These are phyloP conservation scores for Phodopus roborovskii DNA, from an alignment of 2,113 vertebrate species.

Conservation along the genomic window DNA sequence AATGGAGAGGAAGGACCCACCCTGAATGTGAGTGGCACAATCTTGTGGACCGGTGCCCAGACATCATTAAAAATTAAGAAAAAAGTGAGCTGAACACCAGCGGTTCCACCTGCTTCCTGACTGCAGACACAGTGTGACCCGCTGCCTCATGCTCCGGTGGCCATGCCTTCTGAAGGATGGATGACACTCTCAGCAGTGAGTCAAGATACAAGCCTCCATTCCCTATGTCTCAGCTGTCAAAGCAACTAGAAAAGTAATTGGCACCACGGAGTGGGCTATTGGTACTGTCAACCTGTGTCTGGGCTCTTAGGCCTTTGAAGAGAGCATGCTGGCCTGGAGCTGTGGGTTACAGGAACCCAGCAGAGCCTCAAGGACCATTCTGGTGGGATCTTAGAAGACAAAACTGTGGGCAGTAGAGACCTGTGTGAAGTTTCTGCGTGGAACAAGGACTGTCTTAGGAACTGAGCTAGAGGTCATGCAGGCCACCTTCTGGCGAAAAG, in stretches of 20 bases:
- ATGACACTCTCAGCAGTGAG: too few relatives aligned
- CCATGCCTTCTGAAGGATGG: too few relatives aligned
- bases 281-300: background rate
- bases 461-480: background rate
- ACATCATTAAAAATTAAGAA: background rate
- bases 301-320: background rate
- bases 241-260: background rate
- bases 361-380: background rate
- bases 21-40: background rate
- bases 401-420: background rate
- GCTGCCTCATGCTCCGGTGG: background rate
- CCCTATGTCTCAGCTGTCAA: background rate
- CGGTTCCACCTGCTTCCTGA: background rate
- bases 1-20: background rate
- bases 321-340: too few relatives aligned
- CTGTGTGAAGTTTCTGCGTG: background rate
- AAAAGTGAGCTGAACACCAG: background rate
- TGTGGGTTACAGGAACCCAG: background rate
- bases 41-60: background rate
- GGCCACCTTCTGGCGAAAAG: background rate
- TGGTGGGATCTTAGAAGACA: background rate
- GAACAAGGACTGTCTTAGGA: background rate
- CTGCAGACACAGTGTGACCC: background rate
- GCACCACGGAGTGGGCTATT: too few relatives aligned
- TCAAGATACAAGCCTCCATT: background rate